Base-by-base conservation (phyloP, 1,140 invertebrate genomes). In the Pseudomyrmex sp. region DNA sequence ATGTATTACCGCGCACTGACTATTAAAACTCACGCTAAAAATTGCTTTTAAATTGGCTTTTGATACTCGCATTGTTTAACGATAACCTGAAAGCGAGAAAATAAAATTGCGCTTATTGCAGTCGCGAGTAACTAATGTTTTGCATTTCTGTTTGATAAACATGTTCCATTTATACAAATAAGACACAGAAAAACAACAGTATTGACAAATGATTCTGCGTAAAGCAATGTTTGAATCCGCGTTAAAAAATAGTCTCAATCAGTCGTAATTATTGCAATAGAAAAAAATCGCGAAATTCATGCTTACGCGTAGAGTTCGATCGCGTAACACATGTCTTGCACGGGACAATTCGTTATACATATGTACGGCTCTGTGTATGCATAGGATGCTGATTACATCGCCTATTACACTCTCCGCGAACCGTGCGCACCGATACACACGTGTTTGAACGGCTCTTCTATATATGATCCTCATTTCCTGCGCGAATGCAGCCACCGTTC, bases 341-440 rank as follows among this genome's bases (percentile, higher is more conserved):
- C 87, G 85, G 85, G 85, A 86, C 69, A 82, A 84, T 80, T 84
- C 82, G 58, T 63, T 68, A 58, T 79, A 84, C 73, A 59, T 77
- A 84, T 68, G 80, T 62, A 76, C 65, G 54, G 56, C 62, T 86
- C 35, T 35, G 35, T 35, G 79, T 80, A 89, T 82, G 75, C 72
- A 70, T 86, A 82, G 83, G 75, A 90, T 82, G 65, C 76, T 83
- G 87, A 86, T 87, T 89, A 79, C 86, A 85, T 66, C 85, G 69
- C 70, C 87, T 76, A 82, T 90, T 89, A 89, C 86, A 84, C 58
- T 61, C 58, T 61, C 74, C 52, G 79, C 59, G 63, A 84, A 79
- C 83, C 59, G 76, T 50, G 62, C 58, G 73, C 66, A 66, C 70
- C 50, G 18, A 65, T 61, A 35, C 74, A 73, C 46, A 23, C 23